A percentile compares a stretch with the other conserved stretches of the same genome.
These are phyloP conservation scores for Myotis pilosus DNA, from an alignment of 2,797 vertebrate genomes.

Conservation along the genomic window DNA sequence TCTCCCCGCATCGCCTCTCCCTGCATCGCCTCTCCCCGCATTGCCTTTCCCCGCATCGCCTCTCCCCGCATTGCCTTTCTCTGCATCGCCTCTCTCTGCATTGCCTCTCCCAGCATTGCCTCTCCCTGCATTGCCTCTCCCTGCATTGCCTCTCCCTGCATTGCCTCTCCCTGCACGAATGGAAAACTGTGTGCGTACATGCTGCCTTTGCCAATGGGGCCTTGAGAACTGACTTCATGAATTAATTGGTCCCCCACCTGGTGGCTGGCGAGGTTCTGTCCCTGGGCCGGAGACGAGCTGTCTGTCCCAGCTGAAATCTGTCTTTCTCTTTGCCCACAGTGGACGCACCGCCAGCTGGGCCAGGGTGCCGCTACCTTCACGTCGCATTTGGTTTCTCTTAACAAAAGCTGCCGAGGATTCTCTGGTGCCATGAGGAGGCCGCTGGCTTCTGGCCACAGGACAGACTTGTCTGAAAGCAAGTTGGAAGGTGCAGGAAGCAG, in stretches of 20 bases:
- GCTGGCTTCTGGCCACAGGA: neutral
- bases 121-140: too few species aligned
- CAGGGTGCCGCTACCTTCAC: neutral
- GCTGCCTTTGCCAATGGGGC: neutral
- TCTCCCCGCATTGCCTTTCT: too few species aligned
- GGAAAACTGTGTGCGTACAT: neutral
- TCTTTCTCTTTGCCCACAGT: neutral
- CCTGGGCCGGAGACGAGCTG: neutral
- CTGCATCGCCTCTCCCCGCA: too few species aligned
- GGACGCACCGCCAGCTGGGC: neutral
- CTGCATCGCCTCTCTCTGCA: too few species aligned
- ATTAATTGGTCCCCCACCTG: neutral
- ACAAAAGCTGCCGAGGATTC: neutral
- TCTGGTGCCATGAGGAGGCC: neutral
- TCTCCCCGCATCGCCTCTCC: neutral
- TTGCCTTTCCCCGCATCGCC: too few species aligned
- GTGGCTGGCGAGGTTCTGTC: neutral
- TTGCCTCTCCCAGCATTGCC: too few species aligned
- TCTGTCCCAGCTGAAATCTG: neutral
- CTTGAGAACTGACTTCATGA: neutral
- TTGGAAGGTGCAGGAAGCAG: neutral
- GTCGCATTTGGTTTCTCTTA: neutral
- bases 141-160: neutral
- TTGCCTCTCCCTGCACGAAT: neutral
- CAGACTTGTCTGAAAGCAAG: neutral